These are phyloP conservation scores for Synchiropus splendidus DNA, from an alignment of 2,113 vertebrate genomes.

Conservation along the genomic window DNA sequence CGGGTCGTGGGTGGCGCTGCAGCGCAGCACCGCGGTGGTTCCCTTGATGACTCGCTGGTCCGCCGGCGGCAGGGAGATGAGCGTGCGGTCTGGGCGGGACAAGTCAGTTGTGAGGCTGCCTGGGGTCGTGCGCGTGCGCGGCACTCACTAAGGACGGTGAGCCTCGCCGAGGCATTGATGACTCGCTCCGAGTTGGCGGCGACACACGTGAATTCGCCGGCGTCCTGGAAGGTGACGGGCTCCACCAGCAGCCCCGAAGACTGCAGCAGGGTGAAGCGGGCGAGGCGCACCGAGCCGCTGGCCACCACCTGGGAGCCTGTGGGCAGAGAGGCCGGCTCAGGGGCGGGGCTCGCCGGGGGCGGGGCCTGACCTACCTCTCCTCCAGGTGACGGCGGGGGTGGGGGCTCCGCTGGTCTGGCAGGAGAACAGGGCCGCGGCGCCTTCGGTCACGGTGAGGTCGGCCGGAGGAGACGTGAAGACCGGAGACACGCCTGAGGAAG, in stretches of 20 bases:
- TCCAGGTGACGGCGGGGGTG: constrained; percentile 85
- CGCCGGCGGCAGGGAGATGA: constrained; percentile 75
- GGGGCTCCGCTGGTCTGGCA: constrained; percentile 87
- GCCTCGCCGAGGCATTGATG: constrained; percentile 68
- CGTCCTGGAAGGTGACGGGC: constrained; percentile 77
- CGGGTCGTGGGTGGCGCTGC: constrained; percentile 79
- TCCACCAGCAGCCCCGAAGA: constrained; percentile 81
- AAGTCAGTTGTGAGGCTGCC: neutral
- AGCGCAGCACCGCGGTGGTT: constrained; percentile 78
- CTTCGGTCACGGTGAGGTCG: constrained; percentile 82
- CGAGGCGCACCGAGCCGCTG: constrained; percentile 81
- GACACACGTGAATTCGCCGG: constrained; percentile 81
- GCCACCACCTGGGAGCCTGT: constrained; percentile 77
- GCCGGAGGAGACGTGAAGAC: constrained; percentile 63
- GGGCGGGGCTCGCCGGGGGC: too few relatives aligned
- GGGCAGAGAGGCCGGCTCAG: constrained; percentile 5
- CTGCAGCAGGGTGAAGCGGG: constrained; percentile 80
- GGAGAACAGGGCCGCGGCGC: constrained; percentile 69
- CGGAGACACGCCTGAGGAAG: constrained; percentile 75
- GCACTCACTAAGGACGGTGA: constrained; percentile 87
- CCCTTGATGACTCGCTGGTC: constrained; percentile 91
- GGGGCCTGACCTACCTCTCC: constrained; percentile 81
- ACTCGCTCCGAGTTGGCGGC: constrained; percentile 74
- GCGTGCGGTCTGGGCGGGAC: constrained; percentile 73
- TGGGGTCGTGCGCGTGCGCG: neutral